phyloP scores from a whole-genome alignment of 2,797 vertebrate species.

The Crocidura indochinensis region DNA sequence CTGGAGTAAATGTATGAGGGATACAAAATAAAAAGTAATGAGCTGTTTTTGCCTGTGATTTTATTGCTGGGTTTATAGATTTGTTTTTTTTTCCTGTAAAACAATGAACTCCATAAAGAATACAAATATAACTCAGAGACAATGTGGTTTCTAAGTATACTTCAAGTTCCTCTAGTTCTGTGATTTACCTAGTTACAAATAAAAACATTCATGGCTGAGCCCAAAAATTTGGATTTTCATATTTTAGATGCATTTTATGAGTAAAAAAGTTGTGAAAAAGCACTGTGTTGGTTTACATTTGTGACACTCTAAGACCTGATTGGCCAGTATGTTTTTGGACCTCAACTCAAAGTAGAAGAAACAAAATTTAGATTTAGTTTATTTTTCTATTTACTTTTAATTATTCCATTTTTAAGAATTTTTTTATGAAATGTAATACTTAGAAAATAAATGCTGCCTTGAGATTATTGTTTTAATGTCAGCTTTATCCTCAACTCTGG shows the following conservation, averaged over 20 bases:
- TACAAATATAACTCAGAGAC: conserved; percentile 21
- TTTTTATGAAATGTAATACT: conserved; percentile 42
- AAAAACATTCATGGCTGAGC: too few relatives aligned
- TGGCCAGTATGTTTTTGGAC: not conserved
- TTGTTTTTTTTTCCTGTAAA: conserved; percentile 39
- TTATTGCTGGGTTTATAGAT: not conserved
- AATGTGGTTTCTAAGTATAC: not conserved
- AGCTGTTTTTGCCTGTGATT: not conserved
- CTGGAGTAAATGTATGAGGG: not conserved
- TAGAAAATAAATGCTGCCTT: conserved; percentile 66
- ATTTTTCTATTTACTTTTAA: not conserved
- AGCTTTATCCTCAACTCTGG: conserved; percentile 44
- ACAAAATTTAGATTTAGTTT: not conserved
- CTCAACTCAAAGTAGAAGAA: not conserved
- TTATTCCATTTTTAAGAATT: not conserved
- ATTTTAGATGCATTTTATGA: conserved; percentile 27
- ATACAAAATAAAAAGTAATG: not conserved
- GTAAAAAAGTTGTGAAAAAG: conserved; percentile 21
- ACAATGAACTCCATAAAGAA: not conserved
- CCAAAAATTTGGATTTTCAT: not conserved
- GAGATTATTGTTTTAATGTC: conserved; percentile 72
- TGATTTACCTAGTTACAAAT: not conserved
- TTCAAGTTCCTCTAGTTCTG: conserved; percentile 8
- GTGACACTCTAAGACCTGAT: not conserved
- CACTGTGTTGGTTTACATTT: not conserved